These are phyloP conservation scores for Aphelenchoides besseyi DNA, from an alignment of 1,140 invertebrate genomes.

Conservation along the genomic window DNA sequence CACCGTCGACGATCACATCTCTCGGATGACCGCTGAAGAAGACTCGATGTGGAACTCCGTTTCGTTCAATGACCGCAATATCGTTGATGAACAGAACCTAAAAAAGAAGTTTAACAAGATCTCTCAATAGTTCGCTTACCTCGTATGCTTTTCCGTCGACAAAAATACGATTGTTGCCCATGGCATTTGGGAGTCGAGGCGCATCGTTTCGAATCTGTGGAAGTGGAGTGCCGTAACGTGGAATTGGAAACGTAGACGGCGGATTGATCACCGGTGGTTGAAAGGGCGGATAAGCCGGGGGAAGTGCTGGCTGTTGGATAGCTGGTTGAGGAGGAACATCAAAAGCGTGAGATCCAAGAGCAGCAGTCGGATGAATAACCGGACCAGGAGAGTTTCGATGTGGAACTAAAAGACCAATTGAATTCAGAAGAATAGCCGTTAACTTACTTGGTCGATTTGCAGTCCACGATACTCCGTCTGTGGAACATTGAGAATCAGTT, in stretches of 20 bases:
- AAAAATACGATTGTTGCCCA: slow-evolving; percentile 60
- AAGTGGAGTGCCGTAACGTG: neutral
- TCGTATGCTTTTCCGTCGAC: slow-evolving; percentile 62
- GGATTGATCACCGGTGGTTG: neutral
- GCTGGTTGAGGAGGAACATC: slow-evolving; percentile 17
- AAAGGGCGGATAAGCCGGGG: neutral
- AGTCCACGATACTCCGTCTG: too few species aligned
- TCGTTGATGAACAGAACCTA: slow-evolving; percentile 54
- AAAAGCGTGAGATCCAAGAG: slow-evolving; percentile 43
- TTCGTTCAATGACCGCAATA: slow-evolving; percentile 56
- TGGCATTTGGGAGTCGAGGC: slow-evolving; percentile 48
- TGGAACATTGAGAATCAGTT: neutral
- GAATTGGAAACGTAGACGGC: neutral
- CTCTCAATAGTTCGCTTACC: slow-evolving; percentile 31
- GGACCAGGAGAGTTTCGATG: neutral
- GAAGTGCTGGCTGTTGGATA: too few species aligned
- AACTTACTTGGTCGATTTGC: too few species aligned
- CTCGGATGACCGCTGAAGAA: slow-evolving; percentile 47
- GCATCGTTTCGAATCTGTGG: slow-evolving; percentile 49
- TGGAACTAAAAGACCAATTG: neutral
- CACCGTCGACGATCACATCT: slow-evolving; percentile 52
- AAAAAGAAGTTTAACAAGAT: slow-evolving; percentile 55
- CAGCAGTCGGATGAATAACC: slow-evolving; percentile 38
- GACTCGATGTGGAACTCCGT: slow-evolving; percentile 57
- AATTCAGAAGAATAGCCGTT: neutral